Evolutionary conservation across 2,113 vertebrate genomes (phyloP).

Genomic region (Cochlearius cochlearius): DNA sequence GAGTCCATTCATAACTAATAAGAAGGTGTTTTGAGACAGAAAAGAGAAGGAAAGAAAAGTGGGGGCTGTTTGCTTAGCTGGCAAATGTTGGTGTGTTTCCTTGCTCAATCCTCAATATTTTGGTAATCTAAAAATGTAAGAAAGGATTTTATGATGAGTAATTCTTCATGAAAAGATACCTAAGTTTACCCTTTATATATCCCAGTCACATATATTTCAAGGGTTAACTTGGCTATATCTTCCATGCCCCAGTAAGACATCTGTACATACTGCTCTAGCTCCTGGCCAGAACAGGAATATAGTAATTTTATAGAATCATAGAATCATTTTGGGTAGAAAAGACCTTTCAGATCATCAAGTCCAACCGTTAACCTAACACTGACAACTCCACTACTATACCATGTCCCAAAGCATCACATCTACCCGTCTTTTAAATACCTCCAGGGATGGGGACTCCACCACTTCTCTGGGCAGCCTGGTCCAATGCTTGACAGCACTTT

Average conservation of each 20-base stretch:
- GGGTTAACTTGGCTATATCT: not conserved
- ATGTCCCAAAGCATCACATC: not conserved
- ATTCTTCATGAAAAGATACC: not conserved
- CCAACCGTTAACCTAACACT: not conserved
- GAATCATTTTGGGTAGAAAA: not conserved
- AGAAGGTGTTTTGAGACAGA: not conserved
- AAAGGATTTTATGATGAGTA: not conserved
- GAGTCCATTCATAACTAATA: not conserved
- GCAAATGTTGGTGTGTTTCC: not conserved
- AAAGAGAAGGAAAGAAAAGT: not conserved
- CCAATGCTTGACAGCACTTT: too few species aligned
- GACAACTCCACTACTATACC: not conserved
- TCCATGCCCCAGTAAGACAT: not conserved
- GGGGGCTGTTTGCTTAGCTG: not conserved
- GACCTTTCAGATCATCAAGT: not conserved
- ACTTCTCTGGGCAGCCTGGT: too few species aligned
- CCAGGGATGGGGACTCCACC: too few species aligned
- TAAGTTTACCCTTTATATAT: not conserved
- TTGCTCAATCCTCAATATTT: not conserved
- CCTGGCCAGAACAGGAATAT: not conserved
- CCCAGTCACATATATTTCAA: not conserved
- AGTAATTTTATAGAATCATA: not conserved
- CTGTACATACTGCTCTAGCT: not conserved
- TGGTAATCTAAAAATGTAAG: not conserved
- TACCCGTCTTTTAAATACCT: not conserved